These are phyloP conservation scores for Apeltes quadracus DNA, from an alignment of 2,113 vertebrate genomes.

Conservation along the genomic window DNA sequence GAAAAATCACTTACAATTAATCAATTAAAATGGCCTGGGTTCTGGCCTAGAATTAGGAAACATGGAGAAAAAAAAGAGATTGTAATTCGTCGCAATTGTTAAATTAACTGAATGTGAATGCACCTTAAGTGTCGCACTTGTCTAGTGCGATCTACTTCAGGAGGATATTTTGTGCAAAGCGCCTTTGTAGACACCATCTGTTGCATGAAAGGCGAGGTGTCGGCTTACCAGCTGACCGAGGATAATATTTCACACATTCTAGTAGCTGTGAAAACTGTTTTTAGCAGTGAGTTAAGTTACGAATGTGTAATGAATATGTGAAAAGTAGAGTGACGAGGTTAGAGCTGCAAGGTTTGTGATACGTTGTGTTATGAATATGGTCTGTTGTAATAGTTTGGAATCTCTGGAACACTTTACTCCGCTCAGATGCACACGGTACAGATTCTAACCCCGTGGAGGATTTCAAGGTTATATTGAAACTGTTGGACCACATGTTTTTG, in stretches of 20 bases:
- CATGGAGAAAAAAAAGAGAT: neutral
- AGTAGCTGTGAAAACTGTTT: constrained; percentile 14
- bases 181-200: constrained; percentile 49
- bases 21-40: too few species aligned
- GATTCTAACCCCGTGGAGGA: neutral
- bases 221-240: constrained; percentile 20
- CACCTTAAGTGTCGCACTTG: neutral
- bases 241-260: constrained; percentile 33
- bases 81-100: neutral
- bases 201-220: constrained; percentile 49
- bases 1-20: neutral
- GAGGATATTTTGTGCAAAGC: constrained; percentile 33
- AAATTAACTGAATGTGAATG: neutral
- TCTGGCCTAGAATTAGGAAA: neutral
- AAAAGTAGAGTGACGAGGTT: neutral
- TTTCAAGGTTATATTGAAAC: neutral
- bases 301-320: neutral
- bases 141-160: neutral
- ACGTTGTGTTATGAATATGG: too few species aligned
- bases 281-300: neutral
- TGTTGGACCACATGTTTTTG: neutral
- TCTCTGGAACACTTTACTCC: neutral
- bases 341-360: neutral
- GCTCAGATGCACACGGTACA: neutral
- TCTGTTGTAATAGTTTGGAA: neutral